Evolutionary conservation across 2,113 vertebrate species (phyloP).

Genomic region (Ceratotherium simum): DNA sequence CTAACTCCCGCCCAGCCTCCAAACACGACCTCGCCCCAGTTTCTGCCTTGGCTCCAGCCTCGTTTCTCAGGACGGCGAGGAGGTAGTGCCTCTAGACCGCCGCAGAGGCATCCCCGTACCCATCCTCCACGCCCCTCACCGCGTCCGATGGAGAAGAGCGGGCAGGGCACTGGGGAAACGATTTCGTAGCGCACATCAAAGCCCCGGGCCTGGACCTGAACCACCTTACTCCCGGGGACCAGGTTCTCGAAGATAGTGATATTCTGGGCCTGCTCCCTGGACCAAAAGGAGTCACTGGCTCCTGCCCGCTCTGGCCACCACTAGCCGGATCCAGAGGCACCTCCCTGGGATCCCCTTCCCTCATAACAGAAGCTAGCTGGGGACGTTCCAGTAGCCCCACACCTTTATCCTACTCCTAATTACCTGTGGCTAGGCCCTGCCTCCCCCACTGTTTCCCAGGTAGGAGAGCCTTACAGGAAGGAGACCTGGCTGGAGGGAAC

Average conservation of each 20-base stretch:
- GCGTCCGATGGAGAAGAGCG: conserved; percentile 73
- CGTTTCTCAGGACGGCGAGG: neutral
- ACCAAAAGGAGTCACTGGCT: neutral
- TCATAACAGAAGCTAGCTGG: neutral
- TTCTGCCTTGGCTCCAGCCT: neutral
- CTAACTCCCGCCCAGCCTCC: neutral
- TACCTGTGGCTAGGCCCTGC: neutral
- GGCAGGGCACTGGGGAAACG: neutral
- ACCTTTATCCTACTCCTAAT: neutral
- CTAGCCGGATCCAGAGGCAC: neutral
- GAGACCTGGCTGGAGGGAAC: conserved; percentile 61
- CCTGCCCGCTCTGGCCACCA: neutral
- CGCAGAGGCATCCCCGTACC: neutral
- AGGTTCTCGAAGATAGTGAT: conserved; percentile 68
- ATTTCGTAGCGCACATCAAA: conserved; percentile 82
- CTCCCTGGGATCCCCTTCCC: neutral
- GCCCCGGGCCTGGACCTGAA: conserved; percentile 76
- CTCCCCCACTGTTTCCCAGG: neutral
- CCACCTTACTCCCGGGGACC: conserved; percentile 75
- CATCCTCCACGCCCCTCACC: conserved; percentile 61
- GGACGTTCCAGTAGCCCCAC: neutral
- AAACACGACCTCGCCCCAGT: neutral
- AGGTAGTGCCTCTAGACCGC: neutral
- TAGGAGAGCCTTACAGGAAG: conserved; percentile 85
- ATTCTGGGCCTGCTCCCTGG: conserved; percentile 59